Conservation (phyloP, 2,113 vertebrate species). For the Pantherophis guttatus region DNA sequence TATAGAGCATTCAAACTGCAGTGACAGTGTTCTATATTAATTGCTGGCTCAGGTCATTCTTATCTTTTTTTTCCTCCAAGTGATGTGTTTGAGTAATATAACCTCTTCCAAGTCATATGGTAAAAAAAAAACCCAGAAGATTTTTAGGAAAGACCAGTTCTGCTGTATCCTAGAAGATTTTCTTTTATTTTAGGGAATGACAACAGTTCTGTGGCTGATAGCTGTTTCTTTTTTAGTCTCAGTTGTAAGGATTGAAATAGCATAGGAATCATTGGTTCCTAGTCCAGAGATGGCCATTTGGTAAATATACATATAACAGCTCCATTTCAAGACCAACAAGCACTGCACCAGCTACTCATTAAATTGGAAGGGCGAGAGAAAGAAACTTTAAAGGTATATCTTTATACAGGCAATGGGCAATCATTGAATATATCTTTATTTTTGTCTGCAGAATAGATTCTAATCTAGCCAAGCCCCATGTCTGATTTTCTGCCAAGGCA, state of each 20-base stretch:
- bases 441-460: background rate
- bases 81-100: background rate
- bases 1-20: constrained; percentile 40
- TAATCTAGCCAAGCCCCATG: background rate
- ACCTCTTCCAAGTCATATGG: background rate
- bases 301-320: background rate
- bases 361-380: background rate
- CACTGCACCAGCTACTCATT: background rate
- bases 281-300: background rate
- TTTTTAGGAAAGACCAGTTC: background rate
- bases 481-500: background rate
- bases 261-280: background rate
- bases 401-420: background rate
- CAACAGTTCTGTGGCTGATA: background rate
- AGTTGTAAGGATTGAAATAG: background rate
- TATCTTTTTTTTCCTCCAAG: background rate
- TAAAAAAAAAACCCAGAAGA: too few relatives aligned
- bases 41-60: constrained; percentile 8
- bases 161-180: background rate
- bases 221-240: background rate
- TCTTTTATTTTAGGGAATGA: background rate
- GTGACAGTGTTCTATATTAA: constrained; percentile 17
- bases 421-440: background rate
- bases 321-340: background rate
- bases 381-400: background rate